phyloP scores from a whole-genome alignment of 2,888 invertebrate genomes.

The Lepidonotus clava region DNA sequence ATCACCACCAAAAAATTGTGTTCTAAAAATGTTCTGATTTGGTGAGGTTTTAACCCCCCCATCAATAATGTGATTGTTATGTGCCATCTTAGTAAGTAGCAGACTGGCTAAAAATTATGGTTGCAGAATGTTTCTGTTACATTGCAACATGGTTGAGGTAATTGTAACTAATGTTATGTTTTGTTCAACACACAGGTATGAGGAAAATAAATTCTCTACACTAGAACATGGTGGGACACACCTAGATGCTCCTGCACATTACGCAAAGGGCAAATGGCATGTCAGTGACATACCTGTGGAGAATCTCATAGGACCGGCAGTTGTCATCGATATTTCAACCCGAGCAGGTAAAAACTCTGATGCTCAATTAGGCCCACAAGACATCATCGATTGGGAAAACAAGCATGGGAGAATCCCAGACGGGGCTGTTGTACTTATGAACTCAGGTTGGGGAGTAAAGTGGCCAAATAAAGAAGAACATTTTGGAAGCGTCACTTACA shows the following conservation, averaged over 20 bases:
- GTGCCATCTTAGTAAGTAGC: too few relatives aligned
- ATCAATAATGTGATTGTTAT: too few relatives aligned
- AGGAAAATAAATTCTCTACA: too few relatives aligned
- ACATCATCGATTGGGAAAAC: slow-evolving; percentile 8
- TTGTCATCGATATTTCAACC: neutral
- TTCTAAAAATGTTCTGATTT: too few relatives aligned
- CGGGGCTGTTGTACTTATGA: neutral
- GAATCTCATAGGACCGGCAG: neutral
- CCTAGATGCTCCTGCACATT: slow-evolving; percentile 26
- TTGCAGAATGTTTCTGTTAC: too few relatives aligned
- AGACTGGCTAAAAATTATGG: too few relatives aligned
- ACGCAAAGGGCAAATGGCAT: neutral
- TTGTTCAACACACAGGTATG: too few relatives aligned
- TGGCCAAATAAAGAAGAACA: neutral
- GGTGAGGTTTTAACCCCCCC: too few relatives aligned
- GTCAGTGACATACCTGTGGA: neutral
- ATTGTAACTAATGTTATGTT: too few relatives aligned
- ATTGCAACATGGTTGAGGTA: too few relatives aligned
- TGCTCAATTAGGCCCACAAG: neutral
- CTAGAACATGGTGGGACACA: slow-evolving; percentile 27
- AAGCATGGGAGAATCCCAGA: slow-evolving; percentile 25
- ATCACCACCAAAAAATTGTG: too few relatives aligned
- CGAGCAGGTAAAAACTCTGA: neutral
- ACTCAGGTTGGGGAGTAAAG: neutral
- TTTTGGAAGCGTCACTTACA: neutral